Percentiles rank a stretch among this genome's conserved stretches.
phyloP scores from a whole-genome alignment of 2,888 invertebrate genomes.

The Hesperia comma region DNA sequence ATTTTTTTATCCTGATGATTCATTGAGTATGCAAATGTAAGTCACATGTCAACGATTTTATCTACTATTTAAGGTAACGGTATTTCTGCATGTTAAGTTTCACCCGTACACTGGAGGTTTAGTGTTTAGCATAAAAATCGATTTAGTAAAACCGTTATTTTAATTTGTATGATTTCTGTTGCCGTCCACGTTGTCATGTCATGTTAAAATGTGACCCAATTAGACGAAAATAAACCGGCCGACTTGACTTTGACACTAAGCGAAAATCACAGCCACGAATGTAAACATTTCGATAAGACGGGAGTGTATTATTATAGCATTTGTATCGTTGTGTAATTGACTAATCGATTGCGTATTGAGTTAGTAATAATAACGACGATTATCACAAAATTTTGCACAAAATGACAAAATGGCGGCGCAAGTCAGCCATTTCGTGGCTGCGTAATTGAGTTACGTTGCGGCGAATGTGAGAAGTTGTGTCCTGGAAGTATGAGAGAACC shows the following conservation, averaged over 20 bases:
- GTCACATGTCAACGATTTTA: not conserved
- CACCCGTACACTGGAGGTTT: not conserved
- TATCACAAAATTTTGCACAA: not conserved
- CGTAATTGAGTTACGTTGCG: slow-evolving; percentile 4
- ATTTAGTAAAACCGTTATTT: slow-evolving; percentile 7
- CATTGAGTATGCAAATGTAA: no score
- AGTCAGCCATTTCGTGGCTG: slow-evolving; percentile 19
- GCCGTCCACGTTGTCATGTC: slow-evolving; percentile 33
- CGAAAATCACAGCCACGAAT: slow-evolving; percentile 32
- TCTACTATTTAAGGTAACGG: not conserved
- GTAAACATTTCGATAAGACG: slow-evolving; percentile 35
- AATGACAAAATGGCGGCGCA: slow-evolving; percentile 25
- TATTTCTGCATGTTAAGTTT: not conserved
- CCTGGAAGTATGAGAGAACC: not conserved
- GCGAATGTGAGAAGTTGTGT: slow-evolving; percentile 10
- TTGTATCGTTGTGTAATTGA: slow-evolving; percentile 1
- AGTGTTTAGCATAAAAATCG: not conserved
- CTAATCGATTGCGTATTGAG: not conserved
- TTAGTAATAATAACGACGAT: not conserved
- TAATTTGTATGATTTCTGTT: slow-evolving; percentile 13
- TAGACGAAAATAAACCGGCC: slow-evolving; percentile 41
- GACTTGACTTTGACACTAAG: slow-evolving; percentile 38
- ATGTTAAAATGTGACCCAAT: slow-evolving; percentile 43
- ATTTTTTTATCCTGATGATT: no score
- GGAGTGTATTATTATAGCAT: not conserved